These are phyloP conservation scores for Temnothorax unifasciatus DNA, from an alignment of 2,888 invertebrate species.

Conservation along the genomic window DNA sequence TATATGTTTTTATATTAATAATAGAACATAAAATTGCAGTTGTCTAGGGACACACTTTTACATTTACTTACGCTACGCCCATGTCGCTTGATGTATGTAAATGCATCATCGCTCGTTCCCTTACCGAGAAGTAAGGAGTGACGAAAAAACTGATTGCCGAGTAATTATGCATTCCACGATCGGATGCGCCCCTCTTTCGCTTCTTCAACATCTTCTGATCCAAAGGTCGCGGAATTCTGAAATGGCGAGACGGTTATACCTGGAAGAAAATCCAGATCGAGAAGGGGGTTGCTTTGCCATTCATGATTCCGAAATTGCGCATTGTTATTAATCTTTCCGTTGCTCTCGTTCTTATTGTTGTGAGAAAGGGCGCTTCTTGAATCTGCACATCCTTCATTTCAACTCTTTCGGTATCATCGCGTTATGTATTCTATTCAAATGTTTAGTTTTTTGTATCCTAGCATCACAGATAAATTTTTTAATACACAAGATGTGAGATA, in stretches of 20 bases:
- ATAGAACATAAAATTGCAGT: not conserved
- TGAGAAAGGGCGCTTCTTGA: conserved; percentile 2
- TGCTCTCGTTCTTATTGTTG: conserved; percentile 27
- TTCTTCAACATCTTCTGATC: conserved; percentile 33
- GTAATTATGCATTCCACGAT: conserved; percentile 69
- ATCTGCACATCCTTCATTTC: conserved; percentile 22
- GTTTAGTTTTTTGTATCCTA: not conserved
- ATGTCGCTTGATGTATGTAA: conserved; percentile 63
- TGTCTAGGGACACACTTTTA: not conserved
- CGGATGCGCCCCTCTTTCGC: conserved; percentile 44
- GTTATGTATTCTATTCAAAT: conserved; percentile 6
- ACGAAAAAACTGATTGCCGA: conserved; percentile 69
- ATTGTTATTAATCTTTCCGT: conserved; percentile 46
- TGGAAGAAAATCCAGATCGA: conserved; percentile 35
- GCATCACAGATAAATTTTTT: not conserved
- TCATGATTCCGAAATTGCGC: conserved; percentile 32
- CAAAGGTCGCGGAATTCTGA: conserved; percentile 36
- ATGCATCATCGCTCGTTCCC: conserved; percentile 49
- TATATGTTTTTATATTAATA: not conserved
- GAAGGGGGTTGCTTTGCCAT: conserved; percentile 23
- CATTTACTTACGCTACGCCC: conserved; percentile 6
- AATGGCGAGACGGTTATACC: conserved; percentile 36
- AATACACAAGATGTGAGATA: not conserved
- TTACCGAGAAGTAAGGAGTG: conserved; percentile 59
- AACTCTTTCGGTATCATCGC: not conserved